phyloP scores from a whole-genome alignment of 2,113 vertebrate species.

The Callionymus lyra region DNA sequence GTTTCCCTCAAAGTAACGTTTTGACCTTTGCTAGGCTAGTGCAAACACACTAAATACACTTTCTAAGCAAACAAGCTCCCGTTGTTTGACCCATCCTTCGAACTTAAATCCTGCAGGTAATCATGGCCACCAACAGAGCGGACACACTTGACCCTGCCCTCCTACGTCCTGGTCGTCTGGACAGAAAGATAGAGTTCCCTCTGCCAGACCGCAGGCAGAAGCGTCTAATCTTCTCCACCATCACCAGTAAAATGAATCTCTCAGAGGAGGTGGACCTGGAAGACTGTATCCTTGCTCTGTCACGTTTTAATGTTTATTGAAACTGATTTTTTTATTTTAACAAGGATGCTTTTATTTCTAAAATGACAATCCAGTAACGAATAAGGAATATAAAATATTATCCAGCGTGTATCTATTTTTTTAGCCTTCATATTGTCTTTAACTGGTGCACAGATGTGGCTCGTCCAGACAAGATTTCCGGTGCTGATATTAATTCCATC shows the following conservation, averaged over 20 bases:
- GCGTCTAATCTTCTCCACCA: constrained; percentile 86
- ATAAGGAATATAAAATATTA: too few species aligned
- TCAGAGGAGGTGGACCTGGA: constrained; percentile 92
- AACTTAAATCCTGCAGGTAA: constrained; percentile 76
- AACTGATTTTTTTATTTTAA: background rate
- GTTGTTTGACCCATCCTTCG: constrained; percentile 1
- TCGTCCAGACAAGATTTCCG: constrained; percentile 88
- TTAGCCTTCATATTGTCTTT: constrained; percentile 54
- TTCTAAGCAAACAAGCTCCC: background rate
- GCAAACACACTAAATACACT: too few species aligned
- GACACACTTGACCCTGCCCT: constrained; percentile 89
- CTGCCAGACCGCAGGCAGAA: constrained; percentile 89
- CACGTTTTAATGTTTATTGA: background rate
- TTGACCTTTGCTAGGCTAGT: too few species aligned
- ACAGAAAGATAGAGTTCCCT: constrained; percentile 91
- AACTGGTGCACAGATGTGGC: constrained; percentile 76
- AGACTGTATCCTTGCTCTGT: constrained; percentile 80
- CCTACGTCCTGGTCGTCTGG: constrained; percentile 81
- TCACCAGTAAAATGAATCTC: constrained; percentile 94
- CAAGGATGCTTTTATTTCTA: background rate
- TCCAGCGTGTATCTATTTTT: too few species aligned
- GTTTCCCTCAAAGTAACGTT: too few species aligned
- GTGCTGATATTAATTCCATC: constrained; percentile 93
- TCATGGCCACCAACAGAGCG: constrained; percentile 92
- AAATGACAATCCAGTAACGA: too few species aligned